Base-by-base conservation (phyloP, 2,113 vertebrate species). In the Macquaria ambigua region DNA sequence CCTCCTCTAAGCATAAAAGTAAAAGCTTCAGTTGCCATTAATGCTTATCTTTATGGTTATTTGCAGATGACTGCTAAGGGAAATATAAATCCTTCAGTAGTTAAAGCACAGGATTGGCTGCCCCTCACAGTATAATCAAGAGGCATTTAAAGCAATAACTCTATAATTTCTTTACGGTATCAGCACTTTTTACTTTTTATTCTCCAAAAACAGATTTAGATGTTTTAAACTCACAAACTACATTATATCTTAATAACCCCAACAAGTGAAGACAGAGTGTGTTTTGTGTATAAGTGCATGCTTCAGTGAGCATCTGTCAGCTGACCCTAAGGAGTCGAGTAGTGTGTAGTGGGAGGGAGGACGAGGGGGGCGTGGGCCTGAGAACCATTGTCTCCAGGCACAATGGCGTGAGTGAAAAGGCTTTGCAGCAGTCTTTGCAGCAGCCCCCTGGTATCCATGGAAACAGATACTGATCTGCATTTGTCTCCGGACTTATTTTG, bases 381-480 rank as follows among this genome's bases (percentile, higher is more conserved):
- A 93, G 94, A 90, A 91, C 91, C 93, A 96, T 97, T 97, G 96
- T 97, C 93, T 95, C 84, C 69, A 41, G 59, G 89, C 94, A 97
- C 96, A 97, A 97, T 96, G 94, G 94, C 66, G 81, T 58, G 87
- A 93, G 93, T 94, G 93, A 95, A 95, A 94, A 85, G 80, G 90
- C 83, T 90, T 93, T 89, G 87, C 94, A 92, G 94, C 90, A 94
- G 91, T 92, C 92, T 95, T 95, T 82, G 79, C 93, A 94, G 90
- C 96, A 95, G 92, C 86, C 70, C 53, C 88, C 86, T 20, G 34
- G 96, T 97, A 93, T 74, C 96, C 95, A 97, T 96, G 96, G 97
- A 90, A 94, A 97, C 96, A 1, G 84, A 92, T 89, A 92, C 89
- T 84, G 91, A 94, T 94, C 92, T 91, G 91, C 92, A 93, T 93